Conservation (phyloP, 2,797 vertebrate genomes). For the Chloroceryle amazona region DNA sequence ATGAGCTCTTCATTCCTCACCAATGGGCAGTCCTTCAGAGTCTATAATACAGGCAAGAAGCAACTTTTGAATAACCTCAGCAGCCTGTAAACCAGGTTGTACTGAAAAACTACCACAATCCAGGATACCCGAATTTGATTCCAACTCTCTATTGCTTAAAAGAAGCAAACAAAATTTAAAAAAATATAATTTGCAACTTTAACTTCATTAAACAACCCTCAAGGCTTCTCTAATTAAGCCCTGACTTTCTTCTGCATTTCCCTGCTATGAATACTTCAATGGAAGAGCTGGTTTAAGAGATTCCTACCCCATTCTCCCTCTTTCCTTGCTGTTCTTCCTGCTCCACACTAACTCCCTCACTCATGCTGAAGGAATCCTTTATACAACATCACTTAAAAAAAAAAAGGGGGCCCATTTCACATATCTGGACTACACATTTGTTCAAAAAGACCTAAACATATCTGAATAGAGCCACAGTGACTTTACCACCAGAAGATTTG, state of each 20-base stretch:
- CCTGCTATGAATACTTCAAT: not conserved
- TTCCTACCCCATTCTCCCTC: not conserved
- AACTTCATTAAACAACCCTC: not conserved
- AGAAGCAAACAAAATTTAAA: not conserved
- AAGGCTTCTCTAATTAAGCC: conserved; percentile 38
- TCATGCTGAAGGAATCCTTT: not conserved
- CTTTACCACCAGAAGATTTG: not conserved
- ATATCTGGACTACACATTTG: not conserved
- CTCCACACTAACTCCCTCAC: not conserved
- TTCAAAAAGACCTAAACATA: not conserved
- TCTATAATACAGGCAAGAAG: not conserved
- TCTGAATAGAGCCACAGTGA: not conserved
- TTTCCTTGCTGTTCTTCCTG: not conserved
- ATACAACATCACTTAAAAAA: not conserved
- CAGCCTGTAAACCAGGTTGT: not conserved
- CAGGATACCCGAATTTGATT: not conserved
- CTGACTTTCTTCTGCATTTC: not conserved
- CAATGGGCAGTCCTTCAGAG: not conserved
- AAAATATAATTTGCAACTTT: not conserved
- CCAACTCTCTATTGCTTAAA: not conserved
- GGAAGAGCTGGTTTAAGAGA: conserved; percentile 1
- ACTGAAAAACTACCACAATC: not conserved
- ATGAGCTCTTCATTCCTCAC: not conserved
- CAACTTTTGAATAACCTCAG: not conserved
- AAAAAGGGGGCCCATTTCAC: not conserved